Evolutionary conservation across 2,113 vertebrate species (phyloP).

Genomic region (Centropus bengalensis): DNA sequence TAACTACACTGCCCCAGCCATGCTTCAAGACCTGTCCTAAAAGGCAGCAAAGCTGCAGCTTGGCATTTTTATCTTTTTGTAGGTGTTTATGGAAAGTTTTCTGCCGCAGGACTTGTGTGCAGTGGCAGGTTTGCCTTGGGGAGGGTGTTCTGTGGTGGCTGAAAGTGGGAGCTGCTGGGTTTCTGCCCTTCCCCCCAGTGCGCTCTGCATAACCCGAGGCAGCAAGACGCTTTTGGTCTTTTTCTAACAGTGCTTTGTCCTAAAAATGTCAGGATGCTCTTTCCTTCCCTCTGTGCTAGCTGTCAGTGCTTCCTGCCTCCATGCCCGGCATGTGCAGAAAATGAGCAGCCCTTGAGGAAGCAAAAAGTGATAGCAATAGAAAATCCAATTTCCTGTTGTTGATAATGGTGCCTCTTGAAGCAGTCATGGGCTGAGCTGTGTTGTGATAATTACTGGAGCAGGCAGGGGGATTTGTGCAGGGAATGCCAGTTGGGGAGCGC

Average conservation of each 20-base stretch:
- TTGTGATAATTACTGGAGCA: background rate
- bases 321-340: background rate
- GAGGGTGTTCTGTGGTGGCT: background rate
- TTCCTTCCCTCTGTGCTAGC: fast-evolving
- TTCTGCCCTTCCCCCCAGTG: fast-evolving
- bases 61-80: background rate
- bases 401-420: background rate
- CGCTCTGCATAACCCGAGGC: background rate
- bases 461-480: background rate
- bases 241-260: background rate
- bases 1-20: background rate
- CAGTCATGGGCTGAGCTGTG: background rate
- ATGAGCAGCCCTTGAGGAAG: background rate
- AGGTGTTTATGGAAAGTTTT: background rate
- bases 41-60: background rate
- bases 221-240: background rate
- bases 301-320: background rate
- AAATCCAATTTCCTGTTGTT: background rate
- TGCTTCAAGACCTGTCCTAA: background rate
- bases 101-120: background rate
- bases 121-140: background rate
- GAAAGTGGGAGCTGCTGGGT: background rate
- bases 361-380: background rate
- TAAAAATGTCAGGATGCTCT: background rate
- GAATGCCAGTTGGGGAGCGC: background rate